These are phyloP conservation scores for Halictus rubicundus DNA, from an alignment of 1,140 invertebrate species.

Conservation along the genomic window DNA sequence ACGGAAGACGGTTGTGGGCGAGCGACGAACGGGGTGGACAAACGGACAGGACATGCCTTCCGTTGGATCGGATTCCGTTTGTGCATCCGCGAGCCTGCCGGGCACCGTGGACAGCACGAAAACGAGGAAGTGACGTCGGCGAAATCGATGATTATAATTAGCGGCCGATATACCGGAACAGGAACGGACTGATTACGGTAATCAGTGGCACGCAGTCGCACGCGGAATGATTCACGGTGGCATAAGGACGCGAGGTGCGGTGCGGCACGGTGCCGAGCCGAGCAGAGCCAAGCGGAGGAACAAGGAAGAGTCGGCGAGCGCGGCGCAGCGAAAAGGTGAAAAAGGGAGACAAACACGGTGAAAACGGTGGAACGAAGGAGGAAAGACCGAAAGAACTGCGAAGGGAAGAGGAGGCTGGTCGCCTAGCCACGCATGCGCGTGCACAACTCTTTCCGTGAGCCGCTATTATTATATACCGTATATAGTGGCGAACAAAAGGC, in stretches of 20 bases:
- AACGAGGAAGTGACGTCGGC: constrained; percentile 61
- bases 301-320: not conserved
- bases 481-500: constrained; percentile 63
- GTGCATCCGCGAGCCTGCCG: constrained; percentile 44
- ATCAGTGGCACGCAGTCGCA: constrained; percentile 66
- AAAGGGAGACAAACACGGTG: not conserved
- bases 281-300: not conserved
- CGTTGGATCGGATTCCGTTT: constrained; percentile 34
- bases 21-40: constrained; percentile 26
- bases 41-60: constrained; percentile 22
- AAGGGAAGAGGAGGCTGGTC: constrained; percentile 73
- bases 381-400: constrained; percentile 58
- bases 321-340: not conserved
- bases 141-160: constrained; percentile 68
- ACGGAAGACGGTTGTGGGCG: constrained; percentile 8
- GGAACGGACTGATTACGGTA: constrained; percentile 66
- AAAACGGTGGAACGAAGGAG: constrained; percentile 45
- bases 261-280: no score
- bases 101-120: constrained; percentile 30
- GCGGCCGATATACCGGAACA: constrained; percentile 66
- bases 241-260: constrained; percentile 44
- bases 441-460: constrained; percentile 64
- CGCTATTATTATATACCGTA: constrained; percentile 66
- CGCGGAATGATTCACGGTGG: constrained; percentile 65
- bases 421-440: constrained; percentile 52